A percentile compares a stretch with the other conserved stretches of the same genome.
Conservation (phyloP, 2,888 invertebrate genomes). For the Falcaria lacertinaria region DNA sequence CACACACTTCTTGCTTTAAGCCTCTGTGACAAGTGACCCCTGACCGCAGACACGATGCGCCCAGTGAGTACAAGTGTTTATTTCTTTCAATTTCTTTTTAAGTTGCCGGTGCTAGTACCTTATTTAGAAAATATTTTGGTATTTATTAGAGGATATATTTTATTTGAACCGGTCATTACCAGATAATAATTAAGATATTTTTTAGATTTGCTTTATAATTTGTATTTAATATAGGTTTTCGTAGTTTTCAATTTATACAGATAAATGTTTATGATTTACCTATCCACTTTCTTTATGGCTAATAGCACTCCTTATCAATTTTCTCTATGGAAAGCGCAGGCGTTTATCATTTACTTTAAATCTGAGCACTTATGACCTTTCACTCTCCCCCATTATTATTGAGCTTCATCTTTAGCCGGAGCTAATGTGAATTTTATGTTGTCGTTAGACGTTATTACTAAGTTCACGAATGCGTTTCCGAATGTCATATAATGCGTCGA, state of each 20-base stretch:
- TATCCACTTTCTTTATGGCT: too few relatives aligned
- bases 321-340: constrained; percentile 12
- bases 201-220: too few relatives aligned
- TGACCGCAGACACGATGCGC: constrained; percentile 55
- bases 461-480: neutral
- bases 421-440: constrained; percentile 2
- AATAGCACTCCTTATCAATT: neutral
- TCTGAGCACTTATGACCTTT: constrained; percentile 22
- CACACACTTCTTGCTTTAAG: constrained; percentile 22
- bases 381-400: constrained; percentile 11
- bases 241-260: too few relatives aligned
- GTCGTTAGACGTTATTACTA: neutral
- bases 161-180: too few relatives aligned
- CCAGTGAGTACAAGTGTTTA: constrained; percentile 60
- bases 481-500: neutral
- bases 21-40: constrained; percentile 29
- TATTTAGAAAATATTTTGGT: too few relatives aligned
- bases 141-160: too few relatives aligned
- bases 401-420: neutral
- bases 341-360: constrained; percentile 3
- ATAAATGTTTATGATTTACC: too few relatives aligned
- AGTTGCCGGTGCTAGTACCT: neutral
- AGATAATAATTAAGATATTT: too few relatives aligned
- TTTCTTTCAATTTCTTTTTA: constrained; percentile 7
- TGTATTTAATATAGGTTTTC: too few relatives aligned